Conservation (phyloP, 1,140 invertebrate genomes). For the Gyrodactylus bullatarudis region DNA sequence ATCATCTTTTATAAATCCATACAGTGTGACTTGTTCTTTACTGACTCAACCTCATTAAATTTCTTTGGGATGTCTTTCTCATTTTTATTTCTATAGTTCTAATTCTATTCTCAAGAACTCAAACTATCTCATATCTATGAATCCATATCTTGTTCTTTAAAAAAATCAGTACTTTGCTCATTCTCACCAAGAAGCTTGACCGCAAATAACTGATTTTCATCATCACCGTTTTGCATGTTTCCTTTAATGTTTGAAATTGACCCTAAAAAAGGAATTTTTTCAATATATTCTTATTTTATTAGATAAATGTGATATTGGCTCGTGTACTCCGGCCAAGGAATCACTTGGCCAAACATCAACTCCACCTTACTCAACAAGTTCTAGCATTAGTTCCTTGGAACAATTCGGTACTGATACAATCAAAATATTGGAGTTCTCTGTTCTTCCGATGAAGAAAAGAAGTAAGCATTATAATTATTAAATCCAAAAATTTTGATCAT, state of each 20-base stretch:
- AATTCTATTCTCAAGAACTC: not conserved
- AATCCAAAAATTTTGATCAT: not conserved
- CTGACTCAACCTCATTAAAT: not conserved
- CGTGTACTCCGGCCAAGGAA: not conserved
- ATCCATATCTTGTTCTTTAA: no score
- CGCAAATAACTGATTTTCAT: no score
- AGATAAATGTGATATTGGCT: not conserved
- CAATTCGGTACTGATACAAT: not conserved
- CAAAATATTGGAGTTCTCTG: not conserved
- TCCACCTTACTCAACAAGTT: not conserved
- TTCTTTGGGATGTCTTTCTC: not conserved
- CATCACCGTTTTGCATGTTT: no score
- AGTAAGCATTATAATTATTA: not conserved
- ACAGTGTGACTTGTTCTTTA: not conserved
- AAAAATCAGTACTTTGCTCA: no score
- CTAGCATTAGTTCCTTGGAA: not conserved
- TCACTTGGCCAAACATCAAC: not conserved
- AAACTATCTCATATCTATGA: not conserved
- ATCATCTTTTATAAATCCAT: not conserved
- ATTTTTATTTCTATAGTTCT: not conserved
- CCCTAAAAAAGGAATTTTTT: no score
- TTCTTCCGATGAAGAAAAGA: not conserved
- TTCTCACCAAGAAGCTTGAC: no score
- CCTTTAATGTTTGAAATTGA: no score
- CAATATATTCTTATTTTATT: no score